phyloP scores from a whole-genome alignment of 1,140 invertebrate genomes.

The Archivesica marissinica region DNA sequence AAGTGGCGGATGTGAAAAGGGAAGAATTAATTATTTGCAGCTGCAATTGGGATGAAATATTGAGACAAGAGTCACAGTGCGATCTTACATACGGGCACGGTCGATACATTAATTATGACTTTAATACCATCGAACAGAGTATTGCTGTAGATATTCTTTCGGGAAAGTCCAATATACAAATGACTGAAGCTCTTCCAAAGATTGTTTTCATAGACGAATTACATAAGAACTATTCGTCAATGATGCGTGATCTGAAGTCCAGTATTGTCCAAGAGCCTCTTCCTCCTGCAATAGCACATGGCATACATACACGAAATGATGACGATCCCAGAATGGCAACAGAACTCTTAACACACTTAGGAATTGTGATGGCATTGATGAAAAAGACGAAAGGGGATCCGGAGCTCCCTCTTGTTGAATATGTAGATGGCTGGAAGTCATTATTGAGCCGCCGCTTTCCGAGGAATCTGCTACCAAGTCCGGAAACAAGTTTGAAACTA shows the following conservation, averaged over 20 bases:
- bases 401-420: constrained; percentile 23
- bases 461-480: constrained; percentile 37
- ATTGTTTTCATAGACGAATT: constrained; percentile 53
- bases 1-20: constrained; percentile 17
- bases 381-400: constrained; percentile 31
- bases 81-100: constrained; percentile 26
- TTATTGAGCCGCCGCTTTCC: constrained; percentile 10
- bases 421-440: constrained; percentile 19
- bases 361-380: constrained; percentile 21
- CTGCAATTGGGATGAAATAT: neutral
- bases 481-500: constrained; percentile 11
- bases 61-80: constrained; percentile 11
- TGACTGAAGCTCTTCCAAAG: neutral
- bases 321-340: constrained; percentile 1
- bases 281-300: neutral
- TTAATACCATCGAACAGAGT: constrained; percentile 27
- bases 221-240: constrained; percentile 3
- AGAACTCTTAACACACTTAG: constrained; percentile 30
- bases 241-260: constrained; percentile 10
- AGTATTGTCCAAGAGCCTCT: constrained; percentile 24
- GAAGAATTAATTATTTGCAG: constrained; percentile 2
- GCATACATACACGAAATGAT: neutral
- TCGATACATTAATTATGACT: constrained; percentile 22
- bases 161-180: neutral
- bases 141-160: constrained; percentile 7